Evolutionary conservation across 2,888 invertebrate genomes (phyloP), one percentile per base, ranked within the genome.

Genomic region (Ectemnius lituratus): DNA sequence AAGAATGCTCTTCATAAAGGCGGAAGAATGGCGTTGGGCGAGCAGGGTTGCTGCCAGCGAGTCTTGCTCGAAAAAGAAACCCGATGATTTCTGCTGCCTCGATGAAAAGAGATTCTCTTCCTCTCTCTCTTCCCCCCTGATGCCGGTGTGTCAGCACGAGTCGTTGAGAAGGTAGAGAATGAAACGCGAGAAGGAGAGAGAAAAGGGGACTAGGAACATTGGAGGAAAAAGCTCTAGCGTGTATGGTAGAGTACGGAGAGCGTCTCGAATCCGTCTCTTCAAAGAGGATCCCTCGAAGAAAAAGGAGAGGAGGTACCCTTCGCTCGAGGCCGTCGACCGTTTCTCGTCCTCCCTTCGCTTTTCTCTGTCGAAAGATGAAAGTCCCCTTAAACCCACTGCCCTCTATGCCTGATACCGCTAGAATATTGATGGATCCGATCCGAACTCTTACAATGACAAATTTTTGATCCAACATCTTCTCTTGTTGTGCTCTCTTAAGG

Each of bases 251-350:
- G 84, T 81, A 83, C 84, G 85, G 85, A 83, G 84, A 85, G 85
- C 86, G 85, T 86, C 81, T 85, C 87, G 79, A 86, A 88, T 88
- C 80, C 84, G 70, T 74, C 73, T 73, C 76, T 79, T 82, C 75
- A 77, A 82, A 83, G 74, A 79, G 66, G 61, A 71, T 76, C 70
- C 76, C 70, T 63, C 64, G 67, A 52, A 52, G 52, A 52, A 52
- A 16, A 52, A 70, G 69, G 74, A 66, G 62, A 67, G 62, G 70
- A 58, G 56, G 62, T 63, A 67, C 68, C 62, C 73, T 67, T 6
- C 37, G 62, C 61, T 68, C 63, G 68, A 72, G 49, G 56, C 27
- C 46, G 64, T 47, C 56, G 68, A n/a, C 28, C 62, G 49, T 62
- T 61, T 16, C 47, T 67, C 45, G 14, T 47, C 61, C 63, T 80